Base-by-base conservation (phyloP, 2,797 vertebrate species). In the Tiaroga cobitis region DNA sequence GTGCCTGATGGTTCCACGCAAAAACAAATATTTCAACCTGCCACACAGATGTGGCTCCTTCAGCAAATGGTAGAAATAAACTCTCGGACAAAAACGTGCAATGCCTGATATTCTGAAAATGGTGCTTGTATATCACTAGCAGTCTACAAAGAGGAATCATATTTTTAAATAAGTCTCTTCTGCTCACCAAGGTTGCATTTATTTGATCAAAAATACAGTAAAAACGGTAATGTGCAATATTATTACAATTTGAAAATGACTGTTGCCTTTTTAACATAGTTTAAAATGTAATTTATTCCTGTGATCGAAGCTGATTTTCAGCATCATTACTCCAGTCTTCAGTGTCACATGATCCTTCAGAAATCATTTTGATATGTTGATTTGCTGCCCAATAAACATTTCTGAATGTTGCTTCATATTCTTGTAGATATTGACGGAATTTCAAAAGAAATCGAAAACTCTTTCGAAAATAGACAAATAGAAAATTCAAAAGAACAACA, bases 1-100 rank as follows among this genome's bases (percentile, higher is more conserved):
- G 91, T 90, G 87, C 93, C 91, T 84, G 88, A 91, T 93, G 51
- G 74, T 93, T 93, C 92, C 90, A 90, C 65, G 89, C 84, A 91
- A 92, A 82, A 92, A 91, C 88, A 92, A 91, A 90, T 89, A 90
- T 92, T 83, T 93, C 91, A 91, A 89, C 89, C 83, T 82, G 85
- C 85, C 67, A 84, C 76, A 82, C 87, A 87, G 87, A 90, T 80
- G 86, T 85, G 78, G 73, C 51, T 87, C 82, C 75, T 73, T 56
- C 73, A 56, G 46, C 61, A 74, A 73, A 82, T 43, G 34, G 72
- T 51, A 49, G 75, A 80, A 83, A 65, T 77, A 76, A 56, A 46
- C 72, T 54, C 80, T 78, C 70, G 59, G 70, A 61, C 49, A 77
- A 80, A 85, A 87, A 73, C 46, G 26, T 87, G 54, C 46, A 70